Evolutionary conservation across 2,113 vertebrate species (phyloP).

Genomic region (Antigone vipio): DNA sequence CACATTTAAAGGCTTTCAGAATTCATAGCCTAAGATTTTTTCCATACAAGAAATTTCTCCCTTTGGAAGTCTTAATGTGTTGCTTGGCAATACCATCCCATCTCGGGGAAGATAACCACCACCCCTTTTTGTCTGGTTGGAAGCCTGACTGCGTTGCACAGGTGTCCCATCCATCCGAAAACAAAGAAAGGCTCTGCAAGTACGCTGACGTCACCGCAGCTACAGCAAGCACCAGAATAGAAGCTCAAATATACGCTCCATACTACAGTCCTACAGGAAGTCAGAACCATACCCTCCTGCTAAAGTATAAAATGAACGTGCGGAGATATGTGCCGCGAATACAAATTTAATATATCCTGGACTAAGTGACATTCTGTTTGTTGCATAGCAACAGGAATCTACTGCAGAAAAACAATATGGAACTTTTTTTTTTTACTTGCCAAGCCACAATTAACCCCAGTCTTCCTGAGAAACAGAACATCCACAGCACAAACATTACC

Average conservation of each 20-base stretch:
- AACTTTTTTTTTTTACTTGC: constrained; percentile 57
- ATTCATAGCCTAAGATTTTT: not conserved
- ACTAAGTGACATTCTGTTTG: constrained; percentile 70
- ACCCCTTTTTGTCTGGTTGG: constrained; percentile 19
- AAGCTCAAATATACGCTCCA: constrained; percentile 37
- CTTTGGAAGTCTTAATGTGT: not conserved
- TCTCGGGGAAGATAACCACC: constrained; percentile 1
- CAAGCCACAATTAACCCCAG: constrained; percentile 71
- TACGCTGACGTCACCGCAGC: constrained; percentile 35
- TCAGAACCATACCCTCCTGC: constrained; percentile 44
- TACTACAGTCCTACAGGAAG: constrained; percentile 53
- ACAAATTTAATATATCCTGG: constrained; percentile 71
- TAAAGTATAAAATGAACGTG: constrained; percentile 67
- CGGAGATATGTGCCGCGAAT: constrained; percentile 60
- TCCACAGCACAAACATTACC: not conserved
- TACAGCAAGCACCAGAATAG: constrained; percentile 55
- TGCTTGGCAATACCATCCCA: constrained; percentile 25
- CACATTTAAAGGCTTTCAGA: not conserved
- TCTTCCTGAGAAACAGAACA: not conserved
- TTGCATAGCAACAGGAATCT: constrained; percentile 76
- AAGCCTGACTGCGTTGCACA: constrained; percentile 5
- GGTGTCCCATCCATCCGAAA: constrained; percentile 17
- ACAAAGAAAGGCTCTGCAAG: constrained; percentile 47
- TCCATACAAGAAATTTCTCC: not conserved
- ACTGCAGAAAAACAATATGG: constrained; percentile 70